These are phyloP conservation scores for Tinea semifulvella DNA, from an alignment of 2,888 invertebrate genomes.

Conservation along the genomic window DNA sequence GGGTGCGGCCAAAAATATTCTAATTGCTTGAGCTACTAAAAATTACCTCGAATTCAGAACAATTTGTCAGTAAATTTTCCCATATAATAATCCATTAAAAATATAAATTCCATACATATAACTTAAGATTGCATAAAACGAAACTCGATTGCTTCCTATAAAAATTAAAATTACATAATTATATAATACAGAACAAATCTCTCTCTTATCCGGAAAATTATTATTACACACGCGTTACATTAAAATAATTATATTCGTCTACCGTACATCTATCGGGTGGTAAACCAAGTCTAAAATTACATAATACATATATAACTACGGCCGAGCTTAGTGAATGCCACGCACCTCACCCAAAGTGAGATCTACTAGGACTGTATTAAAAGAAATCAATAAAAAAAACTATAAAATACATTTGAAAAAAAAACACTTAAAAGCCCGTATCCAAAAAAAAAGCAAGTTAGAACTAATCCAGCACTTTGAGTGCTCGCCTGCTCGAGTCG, in stretches of 20 bases:
- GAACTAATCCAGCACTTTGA: conserved; percentile 17
- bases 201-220: conserved; percentile 51
- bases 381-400: conserved; percentile 45
- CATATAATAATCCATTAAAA: conserved; percentile 53
- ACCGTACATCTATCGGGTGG: conserved; percentile 63
- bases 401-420: conserved; percentile 31
- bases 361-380: conserved; percentile 38
- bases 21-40: conserved; percentile 61
- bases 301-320: conserved; percentile 57
- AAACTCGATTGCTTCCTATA: conserved; percentile 61
- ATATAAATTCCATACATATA: conserved; percentile 51
- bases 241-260: conserved; percentile 55
- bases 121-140: conserved; percentile 35
- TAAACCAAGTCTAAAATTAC: conserved; percentile 67
- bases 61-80: background rate
- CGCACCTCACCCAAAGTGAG: conserved; percentile 15
- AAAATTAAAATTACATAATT: conserved; percentile 63
- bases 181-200: conserved; percentile 43
- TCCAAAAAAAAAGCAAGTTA: conserved; percentile 54
- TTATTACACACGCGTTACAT: conserved; percentile 63
- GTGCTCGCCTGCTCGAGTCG: conserved; percentile 30
- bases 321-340: too few species aligned
- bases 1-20: conserved; percentile 38
- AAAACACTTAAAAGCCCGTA: conserved; percentile 49
- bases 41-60: conserved; percentile 32